phyloP scores from a whole-genome alignment of 2,113 vertebrate genomes.

The Dromaius novaehollandiae region DNA sequence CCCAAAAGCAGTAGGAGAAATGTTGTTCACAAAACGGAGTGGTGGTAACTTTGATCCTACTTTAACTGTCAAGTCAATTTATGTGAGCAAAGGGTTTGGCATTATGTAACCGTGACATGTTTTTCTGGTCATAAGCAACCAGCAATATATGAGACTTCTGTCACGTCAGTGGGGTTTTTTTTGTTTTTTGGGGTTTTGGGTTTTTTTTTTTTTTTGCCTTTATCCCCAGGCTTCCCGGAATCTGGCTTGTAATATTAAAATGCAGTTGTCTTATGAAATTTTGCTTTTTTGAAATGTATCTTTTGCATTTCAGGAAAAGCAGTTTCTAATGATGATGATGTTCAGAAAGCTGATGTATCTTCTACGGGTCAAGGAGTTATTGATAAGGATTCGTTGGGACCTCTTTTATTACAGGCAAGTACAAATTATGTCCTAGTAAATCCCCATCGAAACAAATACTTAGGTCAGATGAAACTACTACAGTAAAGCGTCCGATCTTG shows the following conservation, averaged over 20 bases:
- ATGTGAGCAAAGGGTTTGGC: neutral
- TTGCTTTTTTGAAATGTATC: neutral
- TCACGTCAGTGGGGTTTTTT: neutral
- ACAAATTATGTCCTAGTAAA: neutral
- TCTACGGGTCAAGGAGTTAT: constrained; percentile 98
- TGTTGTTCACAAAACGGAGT: neutral
- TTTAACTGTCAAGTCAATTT: neutral
- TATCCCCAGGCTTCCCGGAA: neutral
- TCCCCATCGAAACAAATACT: neutral
- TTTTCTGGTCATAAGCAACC: neutral
- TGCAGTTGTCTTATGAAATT: neutral
- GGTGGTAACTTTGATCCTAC: neutral
- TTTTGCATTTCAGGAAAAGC: constrained; percentile 85
- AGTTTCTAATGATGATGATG: constrained; percentile 91
- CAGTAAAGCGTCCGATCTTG: neutral
- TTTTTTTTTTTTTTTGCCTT: neutral
- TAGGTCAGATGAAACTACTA: neutral
- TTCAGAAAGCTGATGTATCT: constrained; percentile 98
- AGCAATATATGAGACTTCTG: neutral
- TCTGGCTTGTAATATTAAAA: neutral
- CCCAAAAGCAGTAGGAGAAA: neutral
- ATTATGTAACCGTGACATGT: neutral
- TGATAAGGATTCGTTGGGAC: constrained; percentile 97
- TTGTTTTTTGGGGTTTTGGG: neutral
- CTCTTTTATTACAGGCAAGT: constrained; percentile 93